These are phyloP conservation scores for Epiblema foenella DNA, from an alignment of 2,888 invertebrate species.

Conservation along the genomic window DNA sequence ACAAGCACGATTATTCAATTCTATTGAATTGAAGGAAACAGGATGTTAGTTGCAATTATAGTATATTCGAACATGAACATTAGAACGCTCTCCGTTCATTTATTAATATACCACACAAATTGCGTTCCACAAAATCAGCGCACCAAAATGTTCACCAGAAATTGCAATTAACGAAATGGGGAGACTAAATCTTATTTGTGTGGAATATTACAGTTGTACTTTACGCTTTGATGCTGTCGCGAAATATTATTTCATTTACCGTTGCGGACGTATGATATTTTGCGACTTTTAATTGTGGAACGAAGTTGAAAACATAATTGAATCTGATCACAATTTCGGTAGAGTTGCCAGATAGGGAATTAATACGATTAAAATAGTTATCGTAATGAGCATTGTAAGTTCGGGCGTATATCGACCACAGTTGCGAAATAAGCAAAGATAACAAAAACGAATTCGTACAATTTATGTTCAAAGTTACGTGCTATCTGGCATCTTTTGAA, in stretches of 20 bases:
- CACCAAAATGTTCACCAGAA: slow-evolving; percentile 28
- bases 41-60: slow-evolving; percentile 55
- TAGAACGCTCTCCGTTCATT: slow-evolving; percentile 73
- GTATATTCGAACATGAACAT: slow-evolving; percentile 56
- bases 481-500: slow-evolving; percentile 45
- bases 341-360: slow-evolving; percentile 29
- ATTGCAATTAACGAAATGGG: slow-evolving; percentile 40
- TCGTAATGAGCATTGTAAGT: not conserved
- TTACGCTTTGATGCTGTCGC: slow-evolving; percentile 70
- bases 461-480: not conserved
- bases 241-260: slow-evolving; percentile 60
- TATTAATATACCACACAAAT: slow-evolving; percentile 68
- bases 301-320: slow-evolving; percentile 60
- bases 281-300: slow-evolving; percentile 57
- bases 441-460: no score
- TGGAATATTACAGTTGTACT: slow-evolving; percentile 60
- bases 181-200: slow-evolving; percentile 51
- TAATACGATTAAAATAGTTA: slow-evolving; percentile 1
- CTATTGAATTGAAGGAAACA: slow-evolving; percentile 72
- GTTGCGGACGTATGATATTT: slow-evolving; percentile 57
- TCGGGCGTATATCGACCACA: not conserved
- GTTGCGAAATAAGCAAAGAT: not conserved
- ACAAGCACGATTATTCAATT: slow-evolving; percentile 72
- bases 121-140: slow-evolving; percentile 44
- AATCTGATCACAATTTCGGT: slow-evolving; percentile 18